Evolutionary conservation across 2,797 vertebrate genomes (phyloP).

Genomic region (Takifugu ocellatus): DNA sequence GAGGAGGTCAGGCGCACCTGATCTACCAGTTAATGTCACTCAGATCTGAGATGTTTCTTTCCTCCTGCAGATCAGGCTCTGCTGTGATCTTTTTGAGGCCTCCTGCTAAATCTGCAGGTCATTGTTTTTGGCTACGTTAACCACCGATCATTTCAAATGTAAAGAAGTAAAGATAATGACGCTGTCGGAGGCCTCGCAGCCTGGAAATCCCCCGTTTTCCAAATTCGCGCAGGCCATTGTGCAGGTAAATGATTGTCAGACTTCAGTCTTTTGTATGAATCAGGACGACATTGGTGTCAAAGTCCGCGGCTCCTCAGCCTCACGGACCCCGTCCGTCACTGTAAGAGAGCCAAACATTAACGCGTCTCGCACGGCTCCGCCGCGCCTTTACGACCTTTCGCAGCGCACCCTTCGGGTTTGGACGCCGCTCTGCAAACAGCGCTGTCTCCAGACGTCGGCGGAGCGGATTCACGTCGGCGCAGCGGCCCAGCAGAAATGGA

Average conservation of each 20-base stretch:
- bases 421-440: slow-evolving; percentile 70
- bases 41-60: too few relatives aligned
- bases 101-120: too few relatives aligned
- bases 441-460: slow-evolving; percentile 46
- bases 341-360: slow-evolving; percentile 67
- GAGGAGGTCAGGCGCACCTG: slow-evolving; percentile 3
- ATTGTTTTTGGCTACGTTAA: too few relatives aligned
- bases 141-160: too few relatives aligned
- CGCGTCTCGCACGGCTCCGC: slow-evolving; percentile 42
- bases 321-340: slow-evolving; percentile 9
- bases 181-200: not conserved
- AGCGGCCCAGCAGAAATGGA: not conserved
- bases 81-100: too few relatives aligned
- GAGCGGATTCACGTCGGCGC: slow-evolving; percentile 17
- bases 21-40: slow-evolving; percentile 1
- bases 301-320: slow-evolving; percentile 54
- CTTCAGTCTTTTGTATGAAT: slow-evolving; percentile 51
- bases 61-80: too few relatives aligned
- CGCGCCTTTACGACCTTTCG: slow-evolving; percentile 63
- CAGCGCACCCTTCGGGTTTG: slow-evolving; percentile 66
- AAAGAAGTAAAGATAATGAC: too few relatives aligned
- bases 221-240: slow-evolving; percentile 10
- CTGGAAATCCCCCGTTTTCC: not conserved
- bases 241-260: slow-evolving; percentile 59
- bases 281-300: slow-evolving; percentile 54